phyloP scores from a whole-genome alignment of 2,888 invertebrate species.

The Andrena camellia region DNA sequence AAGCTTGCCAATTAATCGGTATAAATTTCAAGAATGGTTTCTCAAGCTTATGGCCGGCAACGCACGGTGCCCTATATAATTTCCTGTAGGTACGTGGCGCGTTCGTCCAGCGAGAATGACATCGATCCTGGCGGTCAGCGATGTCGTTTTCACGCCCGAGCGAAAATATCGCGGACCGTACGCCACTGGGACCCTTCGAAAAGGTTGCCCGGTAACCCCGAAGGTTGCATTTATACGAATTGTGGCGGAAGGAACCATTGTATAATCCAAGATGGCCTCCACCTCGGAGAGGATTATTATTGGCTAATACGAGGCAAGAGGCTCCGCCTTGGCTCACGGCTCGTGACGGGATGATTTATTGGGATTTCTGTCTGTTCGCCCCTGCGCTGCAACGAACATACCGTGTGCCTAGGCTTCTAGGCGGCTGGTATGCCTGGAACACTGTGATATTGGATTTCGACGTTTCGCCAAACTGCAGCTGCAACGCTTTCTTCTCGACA shows the following conservation, averaged over 20 bases:
- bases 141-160: slow-evolving; percentile 33
- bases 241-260: slow-evolving; percentile 85
- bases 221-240: slow-evolving; percentile 84
- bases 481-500: slow-evolving; percentile 36
- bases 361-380: slow-evolving; percentile 86
- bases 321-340: slow-evolving; percentile 87
- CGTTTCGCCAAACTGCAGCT: slow-evolving; percentile 63
- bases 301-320: slow-evolving; percentile 87
- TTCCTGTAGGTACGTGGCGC: neutral
- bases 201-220: slow-evolving; percentile 74
- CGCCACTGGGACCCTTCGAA: slow-evolving; percentile 78
- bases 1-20: no score
- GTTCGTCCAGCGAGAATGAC: neutral
- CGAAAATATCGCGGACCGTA: slow-evolving; percentile 54
- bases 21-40: neutral
- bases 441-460: slow-evolving; percentile 71
- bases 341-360: slow-evolving; percentile 88
- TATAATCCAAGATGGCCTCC: slow-evolving; percentile 87
- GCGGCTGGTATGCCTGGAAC: slow-evolving; percentile 65
- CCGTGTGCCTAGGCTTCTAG: slow-evolving; percentile 77
- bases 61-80: slow-evolving; percentile 1
- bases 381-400: slow-evolving; percentile 82
- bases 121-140: neutral
- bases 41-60: slow-evolving; percentile 6
- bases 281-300: slow-evolving; percentile 87